These are phyloP conservation scores for Lasius fuliginosus DNA, from an alignment of 2,888 invertebrate genomes.

Conservation along the genomic window DNA sequence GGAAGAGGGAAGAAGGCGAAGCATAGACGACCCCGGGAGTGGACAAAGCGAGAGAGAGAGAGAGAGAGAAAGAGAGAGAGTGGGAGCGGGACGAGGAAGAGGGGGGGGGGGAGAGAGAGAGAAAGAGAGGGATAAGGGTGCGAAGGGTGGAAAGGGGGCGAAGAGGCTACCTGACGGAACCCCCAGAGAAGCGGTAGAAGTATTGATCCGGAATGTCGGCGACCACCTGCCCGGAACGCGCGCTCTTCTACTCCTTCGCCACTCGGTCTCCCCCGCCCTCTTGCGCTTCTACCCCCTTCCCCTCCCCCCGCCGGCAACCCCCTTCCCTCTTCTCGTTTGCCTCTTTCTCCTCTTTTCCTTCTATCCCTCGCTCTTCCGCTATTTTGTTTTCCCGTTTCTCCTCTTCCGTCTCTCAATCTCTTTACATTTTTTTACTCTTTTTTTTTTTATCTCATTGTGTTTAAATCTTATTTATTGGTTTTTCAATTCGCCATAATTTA, in stretches of 20 bases:
- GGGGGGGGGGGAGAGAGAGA: constrained; percentile 1
- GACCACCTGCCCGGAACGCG: constrained; percentile 80
- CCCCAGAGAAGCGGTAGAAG: constrained; percentile 81
- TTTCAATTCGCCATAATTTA: not conserved
- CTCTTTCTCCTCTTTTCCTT: constrained; percentile 12
- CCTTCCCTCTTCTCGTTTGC: constrained; percentile 3
- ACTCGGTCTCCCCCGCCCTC: constrained; percentile 48
- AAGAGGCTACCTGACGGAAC: constrained; percentile 66
- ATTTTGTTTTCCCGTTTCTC: constrained; percentile 9
- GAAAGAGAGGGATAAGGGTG: constrained; percentile 33
- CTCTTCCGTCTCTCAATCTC: constrained; percentile 14
- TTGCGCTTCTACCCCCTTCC: constrained; percentile 10
- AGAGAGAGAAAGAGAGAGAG: constrained; percentile 5
- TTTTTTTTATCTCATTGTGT: not conserved
- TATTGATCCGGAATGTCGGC: constrained; percentile 85
- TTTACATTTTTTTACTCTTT: not conserved
- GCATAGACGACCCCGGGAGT: constrained; percentile 13
- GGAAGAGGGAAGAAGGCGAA: constrained; percentile 35
- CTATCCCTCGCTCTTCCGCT: constrained; percentile 11
- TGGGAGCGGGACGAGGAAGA: constrained; percentile 17
- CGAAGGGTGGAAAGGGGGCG: constrained; percentile 48
- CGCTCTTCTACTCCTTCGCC: constrained; percentile 78
- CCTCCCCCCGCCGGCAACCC: constrained; percentile 22
- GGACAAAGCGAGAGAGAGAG: constrained; percentile 7
- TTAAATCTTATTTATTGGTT: not conserved